Evolutionary conservation across 92 coral and sea anemone species (phyloP), one percentile per base, ranked within the genome.

Genomic region (Parazoanthus swiftii): DNA sequence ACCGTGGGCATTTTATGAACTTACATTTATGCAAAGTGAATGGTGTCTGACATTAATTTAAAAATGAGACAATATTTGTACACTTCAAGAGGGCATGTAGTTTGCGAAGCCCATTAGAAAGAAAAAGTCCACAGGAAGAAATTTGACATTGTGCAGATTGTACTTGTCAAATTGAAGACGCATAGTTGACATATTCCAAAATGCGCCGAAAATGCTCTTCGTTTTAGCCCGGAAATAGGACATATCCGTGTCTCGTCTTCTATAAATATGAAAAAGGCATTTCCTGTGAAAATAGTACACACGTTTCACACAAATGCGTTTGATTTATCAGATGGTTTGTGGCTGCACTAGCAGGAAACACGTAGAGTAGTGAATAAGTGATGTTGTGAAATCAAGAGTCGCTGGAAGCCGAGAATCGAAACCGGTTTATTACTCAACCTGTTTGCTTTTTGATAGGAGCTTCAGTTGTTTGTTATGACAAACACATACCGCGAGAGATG

Each of bases 61-160:
- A 95, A 90, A 91, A 89, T 76, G 90, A 90, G 89, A 91, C 93
- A 95, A 95, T 93, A 93, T 95, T 93, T 91, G 93, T 90, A 77
- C 89, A 76, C 91, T 91, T 82, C 86, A 82, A 74, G 80, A 65
- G 90, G 79, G 70, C 92, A 88, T 59, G 77, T 82, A 91, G 91
- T 90, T 92, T 90, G 88, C 90, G 36, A 33, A 84, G 91, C 77
- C 91, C 91, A 92, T 90, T 90, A 92, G 85, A 79, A 63, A 63
- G 63, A 77, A 72, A 74, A 43, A 23, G 68, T 67, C 36, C 79
- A 86, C 74, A 77, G 94, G 88, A 85, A 81, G 79, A 67, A 44
- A 33, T 76, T 73, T 92, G 91, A 86, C 88, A 81, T 82, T 85
- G 76, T 54, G 77, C 94, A 92, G 92, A 86, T 89, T 83, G 44